These are phyloP conservation scores for Enteromius mattozi DNA, from an alignment of 2,797 vertebrate genomes.

Conservation along the genomic window DNA sequence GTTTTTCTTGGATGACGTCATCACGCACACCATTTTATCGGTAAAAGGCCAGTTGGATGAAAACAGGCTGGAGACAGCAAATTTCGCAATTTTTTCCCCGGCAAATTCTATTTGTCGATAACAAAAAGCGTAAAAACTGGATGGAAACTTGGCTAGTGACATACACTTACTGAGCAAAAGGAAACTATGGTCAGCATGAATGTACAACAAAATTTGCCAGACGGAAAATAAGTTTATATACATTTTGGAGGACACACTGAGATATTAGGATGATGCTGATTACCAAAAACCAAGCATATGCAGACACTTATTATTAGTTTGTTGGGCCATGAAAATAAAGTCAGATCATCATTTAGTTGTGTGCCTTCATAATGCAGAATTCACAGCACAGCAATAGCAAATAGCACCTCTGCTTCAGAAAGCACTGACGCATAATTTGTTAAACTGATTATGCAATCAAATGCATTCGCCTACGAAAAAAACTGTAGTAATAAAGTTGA, in stretches of 20 bases:
- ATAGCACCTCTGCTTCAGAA: not conserved
- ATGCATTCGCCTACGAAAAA: slow-evolving; percentile 47
- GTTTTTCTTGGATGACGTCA: no score
- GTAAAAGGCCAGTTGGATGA: no score
- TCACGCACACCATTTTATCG: no score
- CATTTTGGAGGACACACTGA: slow-evolving; percentile 3
- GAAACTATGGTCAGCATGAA: slow-evolving; percentile 24
- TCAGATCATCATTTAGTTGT: not conserved
- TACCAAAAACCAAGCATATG: not conserved
- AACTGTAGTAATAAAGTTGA: slow-evolving; percentile 11
- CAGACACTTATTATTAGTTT: not conserved
- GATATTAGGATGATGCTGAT: not conserved
- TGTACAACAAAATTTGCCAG: not conserved
- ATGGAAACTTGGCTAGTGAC: no score
- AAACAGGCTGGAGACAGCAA: no score
- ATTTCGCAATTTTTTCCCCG: no score
- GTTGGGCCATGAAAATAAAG: slow-evolving; percentile 1
- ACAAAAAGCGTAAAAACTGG: no score
- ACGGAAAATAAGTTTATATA: slow-evolving; percentile 14
- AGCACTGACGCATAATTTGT: slow-evolving; percentile 34
- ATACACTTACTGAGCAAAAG: slow-evolving; percentile 17
- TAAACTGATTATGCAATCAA: slow-evolving; percentile 49
- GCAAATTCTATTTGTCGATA: no score
- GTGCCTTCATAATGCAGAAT: not conserved
- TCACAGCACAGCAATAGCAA: not conserved